Conservation (phyloP, 2,888 invertebrate genomes). For the Eumacrocentrus americanus region DNA sequence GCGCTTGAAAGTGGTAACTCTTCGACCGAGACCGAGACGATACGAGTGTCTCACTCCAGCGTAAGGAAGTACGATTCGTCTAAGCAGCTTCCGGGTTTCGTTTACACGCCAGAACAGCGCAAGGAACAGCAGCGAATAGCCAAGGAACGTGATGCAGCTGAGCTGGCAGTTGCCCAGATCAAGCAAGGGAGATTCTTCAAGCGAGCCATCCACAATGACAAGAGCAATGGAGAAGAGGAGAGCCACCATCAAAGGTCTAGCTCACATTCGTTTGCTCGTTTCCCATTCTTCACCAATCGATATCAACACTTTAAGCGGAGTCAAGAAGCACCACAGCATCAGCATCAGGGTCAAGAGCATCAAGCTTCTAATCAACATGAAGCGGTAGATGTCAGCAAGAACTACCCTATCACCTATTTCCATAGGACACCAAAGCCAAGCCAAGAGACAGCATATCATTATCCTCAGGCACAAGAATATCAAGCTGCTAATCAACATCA, state of each 20-base stretch:
- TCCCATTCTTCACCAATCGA: no score
- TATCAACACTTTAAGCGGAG: not conserved
- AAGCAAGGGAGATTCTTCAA: conserved; percentile 21
- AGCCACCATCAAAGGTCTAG: no score
- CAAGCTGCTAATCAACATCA: no score
- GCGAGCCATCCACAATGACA: conserved; percentile 16
- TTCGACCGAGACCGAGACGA: conserved; percentile 49
- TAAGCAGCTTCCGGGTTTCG: conserved; percentile 34
- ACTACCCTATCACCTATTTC: no score
- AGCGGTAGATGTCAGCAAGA: no score
- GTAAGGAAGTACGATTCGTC: conserved; percentile 42
- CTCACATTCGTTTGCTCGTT: no score
- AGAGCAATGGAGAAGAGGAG: not conserved
- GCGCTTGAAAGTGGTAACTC: conserved; percentile 52
- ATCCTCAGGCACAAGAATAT: not conserved
- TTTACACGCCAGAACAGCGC: conserved; percentile 35
- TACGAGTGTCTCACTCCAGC: conserved; percentile 51
- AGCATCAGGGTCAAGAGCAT: not conserved
- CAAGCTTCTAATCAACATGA: not conserved
- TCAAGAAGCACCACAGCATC: conserved; percentile 16
- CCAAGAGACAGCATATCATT: not conserved
- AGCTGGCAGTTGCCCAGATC: conserved; percentile 33
- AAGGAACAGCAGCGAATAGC: conserved; percentile 33
- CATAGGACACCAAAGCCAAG: no score
- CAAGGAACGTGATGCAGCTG: conserved; percentile 34